These are phyloP conservation scores for Drosophila parthenogenetica DNA, from an alignment of 2,888 invertebrate genomes.

Conservation along the genomic window DNA sequence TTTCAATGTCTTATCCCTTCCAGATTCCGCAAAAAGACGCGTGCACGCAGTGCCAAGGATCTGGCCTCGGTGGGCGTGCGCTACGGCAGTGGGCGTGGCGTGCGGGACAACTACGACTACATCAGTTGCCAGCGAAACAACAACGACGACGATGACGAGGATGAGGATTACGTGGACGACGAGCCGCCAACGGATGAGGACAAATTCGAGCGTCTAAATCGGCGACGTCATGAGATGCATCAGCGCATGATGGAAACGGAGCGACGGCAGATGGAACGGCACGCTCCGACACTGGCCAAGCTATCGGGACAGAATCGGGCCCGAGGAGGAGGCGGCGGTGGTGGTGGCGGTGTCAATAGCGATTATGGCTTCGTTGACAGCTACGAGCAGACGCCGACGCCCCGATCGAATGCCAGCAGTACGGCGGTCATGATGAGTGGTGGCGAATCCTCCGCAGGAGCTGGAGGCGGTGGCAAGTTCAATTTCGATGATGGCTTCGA, in stretches of 20 bases:
- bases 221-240: slow-evolving; percentile 84
- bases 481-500: slow-evolving; percentile 85
- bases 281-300: slow-evolving; percentile 66
- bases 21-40: slow-evolving; percentile 85
- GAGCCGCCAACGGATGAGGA: slow-evolving; percentile 84
- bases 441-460: slow-evolving; percentile 68
- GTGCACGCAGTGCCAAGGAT: slow-evolving; percentile 84
- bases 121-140: slow-evolving; percentile 76
- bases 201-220: slow-evolving; percentile 84
- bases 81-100: slow-evolving; percentile 56
- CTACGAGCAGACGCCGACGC: slow-evolving; percentile 82
- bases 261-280: slow-evolving; percentile 75
- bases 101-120: slow-evolving; percentile 83
- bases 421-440: slow-evolving; percentile 69
- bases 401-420: slow-evolving; percentile 81
- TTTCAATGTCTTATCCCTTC: neutral
- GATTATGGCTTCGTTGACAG: slow-evolving; percentile 82
- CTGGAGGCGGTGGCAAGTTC: slow-evolving; percentile 76
- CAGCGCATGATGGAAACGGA: slow-evolving; percentile 84
- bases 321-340: slow-evolving; percentile 48
- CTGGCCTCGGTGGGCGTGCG: slow-evolving; percentile 47
- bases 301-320: slow-evolving; percentile 57
- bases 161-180: slow-evolving; percentile 81
- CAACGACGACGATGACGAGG: slow-evolving; percentile 79
- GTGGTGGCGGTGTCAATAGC: slow-evolving; percentile 62